Conservation (phyloP, 2,888 invertebrate genomes). For the Synanthedon myopaeformis region DNA sequence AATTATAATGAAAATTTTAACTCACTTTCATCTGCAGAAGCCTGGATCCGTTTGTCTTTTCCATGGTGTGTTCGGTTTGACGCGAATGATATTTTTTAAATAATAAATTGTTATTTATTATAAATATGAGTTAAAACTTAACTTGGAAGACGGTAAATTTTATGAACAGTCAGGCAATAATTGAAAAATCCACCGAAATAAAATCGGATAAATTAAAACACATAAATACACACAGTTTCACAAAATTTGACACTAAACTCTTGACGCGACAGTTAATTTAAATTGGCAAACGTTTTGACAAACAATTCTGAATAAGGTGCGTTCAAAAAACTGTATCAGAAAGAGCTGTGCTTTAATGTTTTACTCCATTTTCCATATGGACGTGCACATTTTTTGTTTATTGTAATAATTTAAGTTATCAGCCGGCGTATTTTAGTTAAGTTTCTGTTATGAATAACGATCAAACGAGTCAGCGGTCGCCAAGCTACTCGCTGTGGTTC, state of each 20-base stretch:
- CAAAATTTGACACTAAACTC: conserved; percentile 48
- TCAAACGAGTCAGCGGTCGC: conserved; percentile 54
- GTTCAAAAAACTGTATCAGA: conserved; percentile 7
- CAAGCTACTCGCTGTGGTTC: conserved; percentile 25
- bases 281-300: conserved; percentile 13
- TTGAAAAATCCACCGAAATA: too few relatives aligned
- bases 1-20: background rate
- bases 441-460: conserved; percentile 25
- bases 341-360: background rate
- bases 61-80: conserved; percentile 30
- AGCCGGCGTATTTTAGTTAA: background rate
- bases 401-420: background rate
- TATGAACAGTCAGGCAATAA: too few relatives aligned
- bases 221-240: conserved; percentile 41
- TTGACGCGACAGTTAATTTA: conserved; percentile 11
- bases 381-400: conserved; percentile 11
- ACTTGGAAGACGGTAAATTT: conserved; percentile 22
- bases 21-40: conserved; percentile 62
- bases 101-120: background rate
- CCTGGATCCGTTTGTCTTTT: conserved; percentile 49
- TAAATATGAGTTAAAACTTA: conserved; percentile 13
- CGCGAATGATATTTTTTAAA: conserved; percentile 4
- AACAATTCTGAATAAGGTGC: conserved; percentile 7
- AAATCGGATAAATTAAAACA: conserved; percentile 4
- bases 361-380: conserved; percentile 4